These are phyloP conservation scores for Sciurus niger DNA, from an alignment of 2,113 vertebrate genomes.

Conservation along the genomic window DNA sequence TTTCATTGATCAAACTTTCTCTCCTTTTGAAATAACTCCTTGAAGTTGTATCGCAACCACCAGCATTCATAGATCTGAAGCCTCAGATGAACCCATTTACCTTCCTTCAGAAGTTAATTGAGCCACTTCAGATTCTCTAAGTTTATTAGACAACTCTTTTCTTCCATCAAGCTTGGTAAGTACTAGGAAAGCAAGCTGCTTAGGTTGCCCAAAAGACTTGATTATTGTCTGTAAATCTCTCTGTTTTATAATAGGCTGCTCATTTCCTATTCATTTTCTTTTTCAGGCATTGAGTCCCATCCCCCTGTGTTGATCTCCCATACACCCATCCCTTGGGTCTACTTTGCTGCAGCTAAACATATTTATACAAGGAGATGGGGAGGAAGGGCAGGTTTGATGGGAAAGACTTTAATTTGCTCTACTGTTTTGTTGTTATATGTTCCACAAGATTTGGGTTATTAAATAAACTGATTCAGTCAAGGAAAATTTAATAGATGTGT, in stretches of 20 bases:
- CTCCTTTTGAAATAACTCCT: conserved; percentile 52
- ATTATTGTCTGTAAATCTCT: neutral
- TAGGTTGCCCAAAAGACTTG: neutral
- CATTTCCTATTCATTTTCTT: conserved; percentile 17
- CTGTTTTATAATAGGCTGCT: conserved; percentile 25
- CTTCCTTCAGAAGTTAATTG: neutral
- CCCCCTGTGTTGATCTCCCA: neutral
- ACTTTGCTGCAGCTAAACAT: neutral
- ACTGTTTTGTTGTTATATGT: neutral
- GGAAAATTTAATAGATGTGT: conserved; percentile 42
- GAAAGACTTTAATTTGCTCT: neutral
- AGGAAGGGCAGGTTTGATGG: neutral
- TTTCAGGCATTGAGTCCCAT: neutral
- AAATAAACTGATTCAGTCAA: conserved; percentile 59
- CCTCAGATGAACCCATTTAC: neutral
- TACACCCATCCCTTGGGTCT: neutral
- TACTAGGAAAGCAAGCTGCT: neutral
- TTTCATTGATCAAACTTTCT: conserved; percentile 33
- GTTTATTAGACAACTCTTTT: neutral
- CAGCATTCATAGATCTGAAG: conserved; percentile 38
- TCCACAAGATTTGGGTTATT: conserved; percentile 42
- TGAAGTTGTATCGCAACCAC: neutral
- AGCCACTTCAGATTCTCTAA: neutral
- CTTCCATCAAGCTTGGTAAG: neutral
- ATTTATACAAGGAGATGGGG: rapidly evolving